These are phyloP conservation scores for Druceiella hillmani DNA, from an alignment of 2,888 invertebrate genomes.

Conservation along the genomic window DNA sequence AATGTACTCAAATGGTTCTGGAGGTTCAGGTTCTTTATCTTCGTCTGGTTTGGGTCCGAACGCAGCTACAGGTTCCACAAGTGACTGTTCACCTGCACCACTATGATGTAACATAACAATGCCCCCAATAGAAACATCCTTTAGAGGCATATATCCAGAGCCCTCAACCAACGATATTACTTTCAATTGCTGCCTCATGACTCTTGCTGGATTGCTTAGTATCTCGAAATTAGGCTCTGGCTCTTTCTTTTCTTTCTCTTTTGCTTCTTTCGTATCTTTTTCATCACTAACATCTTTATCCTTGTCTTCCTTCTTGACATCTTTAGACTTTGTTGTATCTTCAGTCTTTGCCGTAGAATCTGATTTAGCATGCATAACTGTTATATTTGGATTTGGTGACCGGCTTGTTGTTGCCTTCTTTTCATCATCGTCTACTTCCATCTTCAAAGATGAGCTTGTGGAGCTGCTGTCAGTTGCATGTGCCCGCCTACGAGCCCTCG, in stretches of 20 bases:
- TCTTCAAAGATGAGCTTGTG: conserved; percentile 66
- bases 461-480: conserved; percentile 54
- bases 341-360: conserved; percentile 30
- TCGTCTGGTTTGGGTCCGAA: conserved; percentile 90
- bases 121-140: conserved; percentile 91
- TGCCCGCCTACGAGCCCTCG: conserved; percentile 83
- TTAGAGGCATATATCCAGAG: conserved; percentile 76
- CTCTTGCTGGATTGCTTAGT: conserved; percentile 89
- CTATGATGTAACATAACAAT: conserved; percentile 91
- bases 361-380: conserved; percentile 43
- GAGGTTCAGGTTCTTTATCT: conserved; percentile 94
- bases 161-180: conserved; percentile 75
- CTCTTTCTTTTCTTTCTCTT: conserved; percentile 68
- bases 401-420: conserved; percentile 42
- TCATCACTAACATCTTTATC: conserved; percentile 47
- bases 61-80: conserved; percentile 90
- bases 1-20: conserved; percentile 94
- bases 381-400: conserved; percentile 46
- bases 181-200: conserved; percentile 87
- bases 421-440: conserved; percentile 78
- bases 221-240: conserved; percentile 91
- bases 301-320: conserved; percentile 42
- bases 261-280: conserved; percentile 39
- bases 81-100: conserved; percentile 73
- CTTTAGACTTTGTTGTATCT: conserved; percentile 39